These are phyloP conservation scores for Eremophila alpestris DNA, from an alignment of 2,797 vertebrate species.

Conservation along the genomic window DNA sequence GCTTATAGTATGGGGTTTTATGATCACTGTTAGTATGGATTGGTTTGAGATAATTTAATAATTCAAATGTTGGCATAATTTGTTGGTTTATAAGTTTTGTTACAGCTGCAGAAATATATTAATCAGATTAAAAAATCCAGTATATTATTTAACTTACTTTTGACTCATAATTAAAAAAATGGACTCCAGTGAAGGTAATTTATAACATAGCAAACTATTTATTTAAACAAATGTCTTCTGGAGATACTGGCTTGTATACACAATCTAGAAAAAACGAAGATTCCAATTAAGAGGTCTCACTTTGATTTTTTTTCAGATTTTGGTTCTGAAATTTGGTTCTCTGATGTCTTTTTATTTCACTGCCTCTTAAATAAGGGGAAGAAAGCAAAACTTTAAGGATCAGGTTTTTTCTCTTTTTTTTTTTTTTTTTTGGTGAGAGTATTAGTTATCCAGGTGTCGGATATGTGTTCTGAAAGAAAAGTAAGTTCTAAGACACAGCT, in stretches of 20 bases:
- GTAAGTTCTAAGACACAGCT: neutral
- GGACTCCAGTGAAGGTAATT: accelerated
- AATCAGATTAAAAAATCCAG: neutral
- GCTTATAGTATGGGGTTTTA: neutral
- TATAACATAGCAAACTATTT: neutral
- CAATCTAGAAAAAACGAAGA: neutral
- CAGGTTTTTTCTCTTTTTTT: neutral
- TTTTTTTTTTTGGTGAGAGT: neutral
- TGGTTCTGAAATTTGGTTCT: neutral
- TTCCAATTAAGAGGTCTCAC: neutral
- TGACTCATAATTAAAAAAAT: neutral
- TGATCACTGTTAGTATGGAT: neutral
- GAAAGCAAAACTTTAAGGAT: neutral
- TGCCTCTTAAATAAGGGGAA: neutral
- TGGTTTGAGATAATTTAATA: neutral
- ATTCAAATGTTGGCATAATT: neutral
- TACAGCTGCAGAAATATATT: neutral
- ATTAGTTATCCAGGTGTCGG: neutral
- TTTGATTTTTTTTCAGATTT: neutral
- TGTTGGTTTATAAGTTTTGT: neutral
- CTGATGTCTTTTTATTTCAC: neutral
- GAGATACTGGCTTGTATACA: neutral
- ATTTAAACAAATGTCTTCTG: neutral
- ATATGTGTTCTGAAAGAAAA: neutral
- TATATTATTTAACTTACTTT: neutral